Conservation (phyloP, 2,797 vertebrate genomes). For the Cheirogaleus major region DNA sequence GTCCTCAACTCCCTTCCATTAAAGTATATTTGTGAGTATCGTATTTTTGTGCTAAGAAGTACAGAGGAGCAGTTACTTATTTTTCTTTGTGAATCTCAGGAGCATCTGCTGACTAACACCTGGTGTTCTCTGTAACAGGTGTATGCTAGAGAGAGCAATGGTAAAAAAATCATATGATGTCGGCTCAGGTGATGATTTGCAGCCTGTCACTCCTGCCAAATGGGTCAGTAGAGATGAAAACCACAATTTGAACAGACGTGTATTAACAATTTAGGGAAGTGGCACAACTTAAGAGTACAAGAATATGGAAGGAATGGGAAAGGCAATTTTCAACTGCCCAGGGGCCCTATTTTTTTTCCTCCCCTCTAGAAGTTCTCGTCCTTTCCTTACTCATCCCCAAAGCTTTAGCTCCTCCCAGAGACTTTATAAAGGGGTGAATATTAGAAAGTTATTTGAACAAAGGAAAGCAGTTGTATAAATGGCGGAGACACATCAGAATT, state of each 20-base stretch:
- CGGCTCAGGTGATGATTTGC: conserved; percentile 52
- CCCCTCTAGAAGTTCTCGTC: not conserved
- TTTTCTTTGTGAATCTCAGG: conserved; percentile 52
- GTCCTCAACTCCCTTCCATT: not conserved
- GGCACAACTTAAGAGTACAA: not conserved
- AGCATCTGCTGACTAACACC: conserved; percentile 66
- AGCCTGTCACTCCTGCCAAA: conserved; percentile 52
- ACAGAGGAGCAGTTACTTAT: not conserved
- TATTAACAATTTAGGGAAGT: conserved; percentile 57
- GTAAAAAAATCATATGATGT: conserved; percentile 38
- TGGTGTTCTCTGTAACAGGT: conserved; percentile 41
- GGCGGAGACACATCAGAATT: not conserved
- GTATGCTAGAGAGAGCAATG: conserved; percentile 32
- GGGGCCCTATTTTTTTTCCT: not conserved
- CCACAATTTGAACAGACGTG: conserved; percentile 44
- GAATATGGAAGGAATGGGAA: not conserved
- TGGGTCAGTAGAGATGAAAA: conserved; percentile 62
- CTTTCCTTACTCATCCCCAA: not conserved
- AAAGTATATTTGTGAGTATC: not conserved
- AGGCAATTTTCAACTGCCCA: not conserved
- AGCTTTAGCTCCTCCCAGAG: not conserved
- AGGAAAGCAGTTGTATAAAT: not conserved
- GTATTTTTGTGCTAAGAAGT: conserved; percentile 10
- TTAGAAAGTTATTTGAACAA: not conserved
- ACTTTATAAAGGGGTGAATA: not conserved